phyloP scores from a whole-genome alignment of 2,113 vertebrate species.

The Pholis gunnellus region DNA sequence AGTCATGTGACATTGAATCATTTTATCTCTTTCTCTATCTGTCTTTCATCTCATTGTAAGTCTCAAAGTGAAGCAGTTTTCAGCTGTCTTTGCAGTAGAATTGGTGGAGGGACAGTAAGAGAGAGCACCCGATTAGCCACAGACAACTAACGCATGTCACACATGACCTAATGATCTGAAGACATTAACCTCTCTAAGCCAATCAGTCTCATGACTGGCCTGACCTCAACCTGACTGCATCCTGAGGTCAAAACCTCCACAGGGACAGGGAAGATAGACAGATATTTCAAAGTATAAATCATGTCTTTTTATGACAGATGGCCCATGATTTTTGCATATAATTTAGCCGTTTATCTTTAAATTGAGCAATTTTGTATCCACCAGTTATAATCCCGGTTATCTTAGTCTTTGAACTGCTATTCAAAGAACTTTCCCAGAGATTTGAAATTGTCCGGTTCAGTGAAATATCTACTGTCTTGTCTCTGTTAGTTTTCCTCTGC shows the following conservation, averaged over 20 bases:
- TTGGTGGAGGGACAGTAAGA: slow-evolving; percentile 7
- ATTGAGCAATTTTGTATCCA: not conserved
- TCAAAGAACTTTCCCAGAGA: slow-evolving; percentile 22
- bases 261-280: not conserved
- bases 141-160: slow-evolving; percentile 14
- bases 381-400: slow-evolving; percentile 3
- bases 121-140: slow-evolving; percentile 4
- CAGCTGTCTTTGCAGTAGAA: slow-evolving; percentile 15
- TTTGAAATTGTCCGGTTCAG: slow-evolving; percentile 12
- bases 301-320: not conserved
- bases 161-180: slow-evolving; percentile 49
- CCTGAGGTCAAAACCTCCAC: slow-evolving; percentile 15
- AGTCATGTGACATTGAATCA: slow-evolving; percentile 29
- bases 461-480: slow-evolving; percentile 30
- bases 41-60: slow-evolving; percentile 21
- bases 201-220: slow-evolving; percentile 46
- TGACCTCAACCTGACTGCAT: slow-evolving; percentile 42
- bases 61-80: slow-evolving; percentile 22
- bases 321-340: not conserved
- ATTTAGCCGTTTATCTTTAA: not conserved
- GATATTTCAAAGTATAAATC: slow-evolving; percentile 1
- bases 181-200: slow-evolving; percentile 54
- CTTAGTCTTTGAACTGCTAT: slow-evolving; percentile 14
- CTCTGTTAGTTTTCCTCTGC: slow-evolving; percentile 14
- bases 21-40: slow-evolving; percentile 24